A percentile compares a stretch with the other conserved stretches of the same genome.
Conservation (phyloP, 35 echinoderm and acorn worm species). For the Strongylocentrotus purpuratus region DNA sequence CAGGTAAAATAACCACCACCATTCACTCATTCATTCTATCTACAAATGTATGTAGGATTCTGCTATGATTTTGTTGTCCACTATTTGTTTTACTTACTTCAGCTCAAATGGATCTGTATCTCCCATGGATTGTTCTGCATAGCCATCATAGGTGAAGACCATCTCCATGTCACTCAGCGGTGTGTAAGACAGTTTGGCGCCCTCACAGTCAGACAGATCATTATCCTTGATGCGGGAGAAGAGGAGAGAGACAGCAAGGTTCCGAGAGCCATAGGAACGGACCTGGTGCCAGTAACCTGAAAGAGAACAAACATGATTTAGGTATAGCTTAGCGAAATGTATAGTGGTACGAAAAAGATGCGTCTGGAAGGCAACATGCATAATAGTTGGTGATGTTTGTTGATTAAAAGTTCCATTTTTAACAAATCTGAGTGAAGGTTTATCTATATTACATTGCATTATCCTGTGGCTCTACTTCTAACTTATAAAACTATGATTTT, state of each 20-base stretch:
- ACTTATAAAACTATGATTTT: too few relatives aligned
- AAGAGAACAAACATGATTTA: not conserved
- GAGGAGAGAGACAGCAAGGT: slow-evolving; percentile 87
- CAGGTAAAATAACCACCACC: too few relatives aligned
- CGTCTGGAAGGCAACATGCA: too few relatives aligned
- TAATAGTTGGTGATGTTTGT: not conserved
- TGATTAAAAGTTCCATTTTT: slow-evolving; percentile 4
- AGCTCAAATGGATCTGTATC: slow-evolving; percentile 92
- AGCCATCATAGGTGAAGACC: slow-evolving; percentile 92
- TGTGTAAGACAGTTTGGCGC: slow-evolving; percentile 51
- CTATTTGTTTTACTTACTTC: slow-evolving; percentile 57
- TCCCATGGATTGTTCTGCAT: slow-evolving; percentile 90
- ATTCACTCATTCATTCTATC: too few relatives aligned
- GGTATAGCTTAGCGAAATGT: too few relatives aligned
- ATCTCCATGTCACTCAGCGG: slow-evolving; percentile 78
- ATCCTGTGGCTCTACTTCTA: too few relatives aligned
- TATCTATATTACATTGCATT: too few relatives aligned
- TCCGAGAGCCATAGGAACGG: slow-evolving; percentile 72
- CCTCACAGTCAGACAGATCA: slow-evolving; percentile 71
- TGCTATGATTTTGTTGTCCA: not conserved
- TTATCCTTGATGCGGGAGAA: slow-evolving; percentile 79
- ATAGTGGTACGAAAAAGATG: too few relatives aligned
- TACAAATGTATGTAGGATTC: too few relatives aligned
- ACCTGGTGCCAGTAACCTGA: slow-evolving; percentile 96
- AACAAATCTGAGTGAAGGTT: too few relatives aligned